Evolutionary conservation across 1,140 invertebrate species (phyloP), one percentile per base, ranked within the genome.

Genomic region (Ips typographus): DNA sequence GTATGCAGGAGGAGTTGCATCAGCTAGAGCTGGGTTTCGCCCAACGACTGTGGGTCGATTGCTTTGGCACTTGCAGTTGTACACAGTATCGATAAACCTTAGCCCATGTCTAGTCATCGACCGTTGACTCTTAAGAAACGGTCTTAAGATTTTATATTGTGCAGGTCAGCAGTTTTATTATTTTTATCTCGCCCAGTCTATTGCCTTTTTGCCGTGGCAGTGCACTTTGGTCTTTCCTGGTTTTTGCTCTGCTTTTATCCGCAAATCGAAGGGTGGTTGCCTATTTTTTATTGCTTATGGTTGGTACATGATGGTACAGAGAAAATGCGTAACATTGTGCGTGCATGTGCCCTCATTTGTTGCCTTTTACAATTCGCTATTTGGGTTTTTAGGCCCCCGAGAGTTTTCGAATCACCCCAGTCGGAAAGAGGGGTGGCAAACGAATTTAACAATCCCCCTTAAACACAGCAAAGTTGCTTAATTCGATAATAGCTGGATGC

Each of bases 261-360:
- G 67, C 57, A 71, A 71, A 73, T 73, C 65, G 72, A 73, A 66
- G 67, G 22, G 22, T 53, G 36, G 22, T 53, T 53, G 51, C 51
- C 56, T 22, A 68, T 65, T 70, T 6, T 49, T 6, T 49, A 8
- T 49, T 49, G 44, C 44, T 8, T 60, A 55, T 65, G 49, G 66
- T 64, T 73, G 72, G 72, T 73, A 73, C 72, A 65, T 62, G 68
- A 68, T 73, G 72, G 72, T 69, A 73, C 72, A 73, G 53, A 43
- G 56, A 71, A 60, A 62, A 73, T 73, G 72, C 72, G 72, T 73
- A 73, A 68, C 70, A 71, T 52, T 65, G 68, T 61, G 67, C 72
- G 70, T 22, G 22, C 22, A 22, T 22, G 22, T 22, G 22, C 22
- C 22, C 22, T 22, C 22, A 22, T 53, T 37, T 38, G 51, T 22